Evolutionary conservation across 1,140 invertebrate species (phyloP).

Genomic region (Macrocentrus cingulum): DNA sequence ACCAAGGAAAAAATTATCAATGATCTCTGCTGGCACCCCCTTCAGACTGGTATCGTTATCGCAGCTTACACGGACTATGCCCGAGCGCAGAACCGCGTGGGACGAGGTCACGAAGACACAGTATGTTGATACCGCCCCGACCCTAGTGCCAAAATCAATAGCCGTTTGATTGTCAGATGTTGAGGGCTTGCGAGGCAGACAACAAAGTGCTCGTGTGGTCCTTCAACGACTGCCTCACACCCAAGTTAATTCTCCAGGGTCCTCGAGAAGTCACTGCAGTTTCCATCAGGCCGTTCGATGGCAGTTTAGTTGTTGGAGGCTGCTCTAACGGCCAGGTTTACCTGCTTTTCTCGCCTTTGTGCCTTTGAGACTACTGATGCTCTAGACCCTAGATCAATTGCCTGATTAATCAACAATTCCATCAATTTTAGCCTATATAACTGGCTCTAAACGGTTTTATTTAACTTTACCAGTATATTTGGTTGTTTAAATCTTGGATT

Average conservation of each 20-base stretch:
- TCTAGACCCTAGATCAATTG: no score
- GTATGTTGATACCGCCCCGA: conserved; percentile 1
- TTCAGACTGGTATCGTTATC: conserved; percentile 66
- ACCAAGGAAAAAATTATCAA: conserved; percentile 66
- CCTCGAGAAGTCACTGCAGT: conserved; percentile 66
- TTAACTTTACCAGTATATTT: no score
- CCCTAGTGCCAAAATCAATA: not conserved
- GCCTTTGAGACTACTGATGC: no score
- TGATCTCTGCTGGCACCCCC: conserved; percentile 69
- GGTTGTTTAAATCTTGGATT: no score
- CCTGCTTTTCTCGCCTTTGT: no score
- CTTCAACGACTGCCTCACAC: conserved; percentile 68
- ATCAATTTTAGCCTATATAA: no score
- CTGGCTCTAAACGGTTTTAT: no score
- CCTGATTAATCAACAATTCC: no score
- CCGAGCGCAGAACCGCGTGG: conserved; percentile 41
- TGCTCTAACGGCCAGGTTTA: conserved; percentile 66
- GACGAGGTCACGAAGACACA: conserved; percentile 27
- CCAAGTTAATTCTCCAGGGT: conserved; percentile 70
- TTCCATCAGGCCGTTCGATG: conserved; percentile 69
- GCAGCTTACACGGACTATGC: conserved; percentile 63
- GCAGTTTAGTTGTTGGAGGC: conserved; percentile 71
- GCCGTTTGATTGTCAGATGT: conserved; percentile 48
- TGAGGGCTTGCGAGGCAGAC: conserved; percentile 58
- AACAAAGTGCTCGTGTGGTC: conserved; percentile 75